Base-by-base conservation (phyloP, 2,113 vertebrate species). In the Pagrus major region DNA sequence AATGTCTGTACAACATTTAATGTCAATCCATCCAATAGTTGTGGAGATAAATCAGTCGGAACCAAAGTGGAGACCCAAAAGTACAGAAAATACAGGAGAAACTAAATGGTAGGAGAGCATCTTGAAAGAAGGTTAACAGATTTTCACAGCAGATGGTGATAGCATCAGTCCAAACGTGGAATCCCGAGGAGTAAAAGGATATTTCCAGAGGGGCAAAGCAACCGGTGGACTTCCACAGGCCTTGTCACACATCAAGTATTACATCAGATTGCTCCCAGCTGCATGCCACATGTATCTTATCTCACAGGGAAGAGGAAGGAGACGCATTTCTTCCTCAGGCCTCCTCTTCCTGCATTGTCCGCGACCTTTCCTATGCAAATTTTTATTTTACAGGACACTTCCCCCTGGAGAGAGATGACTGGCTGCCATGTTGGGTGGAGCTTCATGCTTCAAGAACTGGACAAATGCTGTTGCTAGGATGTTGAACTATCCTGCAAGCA, bases 331-430 rank as follows among this genome's bases (percentile, higher is more conserved):
- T 75, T 73, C 72, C 66, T 51, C 56, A 60, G 59, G 61, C 21
- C 70, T 78, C 58, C 66, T 47, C 39, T 71, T 86, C 71, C 72
- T 88, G 71, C 67, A 75, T 80, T 69, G 70, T 80, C 73, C 16
- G 12, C 88, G 89, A 94, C 88, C 88, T 94, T 92, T 93, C 54
- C 76, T 59, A 89, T 89, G 91, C 88, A 93, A 93, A 92, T 80
- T 6, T 55, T n/a, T n/a, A n/a, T n/a, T 29, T 47, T 31, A 31
- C 42, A 51, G 51, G 60, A 29, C 21, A 68, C 67, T 83, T 88
- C 84, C 73, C 65, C 59, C 71, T 52, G 29, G 66, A 84, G 35
- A 16, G 60, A 44, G 66, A 65, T 42, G 42, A 76, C 33, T 64
- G 27, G 33, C 42, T 39, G 70, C 59, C 39, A 29, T 37, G 44